These are phyloP conservation scores for Orius insidiosus DNA, from an alignment of 1,140 invertebrate genomes.

Conservation along the genomic window DNA sequence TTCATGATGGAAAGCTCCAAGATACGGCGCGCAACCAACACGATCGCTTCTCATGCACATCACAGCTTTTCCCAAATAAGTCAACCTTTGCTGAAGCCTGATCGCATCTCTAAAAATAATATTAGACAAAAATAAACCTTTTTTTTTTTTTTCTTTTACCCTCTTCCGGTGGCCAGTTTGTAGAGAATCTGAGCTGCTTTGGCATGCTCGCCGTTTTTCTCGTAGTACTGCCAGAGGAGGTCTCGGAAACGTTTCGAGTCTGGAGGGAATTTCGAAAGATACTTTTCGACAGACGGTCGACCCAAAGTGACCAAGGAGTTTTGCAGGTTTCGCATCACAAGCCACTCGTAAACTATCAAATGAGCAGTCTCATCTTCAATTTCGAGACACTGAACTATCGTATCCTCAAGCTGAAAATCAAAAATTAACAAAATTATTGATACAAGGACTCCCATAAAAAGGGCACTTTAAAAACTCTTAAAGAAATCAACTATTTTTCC, in stretches of 20 bases:
- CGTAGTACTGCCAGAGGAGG: constrained; percentile 91
- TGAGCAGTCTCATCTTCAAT: constrained; percentile 69
- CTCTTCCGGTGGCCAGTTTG: constrained; percentile 64
- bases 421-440: background rate
- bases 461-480: background rate
- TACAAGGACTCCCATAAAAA: background rate
- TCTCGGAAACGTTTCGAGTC: constrained; percentile 30
- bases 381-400: constrained; percentile 17
- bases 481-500: too few species aligned
- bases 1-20: constrained; percentile 75
- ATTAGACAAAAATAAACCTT: too few species aligned
- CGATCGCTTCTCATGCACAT: constrained; percentile 84
- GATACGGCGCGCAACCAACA: constrained; percentile 50
- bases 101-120: constrained; percentile 35
- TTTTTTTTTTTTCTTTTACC: too few species aligned
- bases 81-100: constrained; percentile 53
- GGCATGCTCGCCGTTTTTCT: constrained; percentile 76
- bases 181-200: constrained; percentile 85
- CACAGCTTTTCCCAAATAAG: constrained; percentile 84
- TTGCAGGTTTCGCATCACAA: constrained; percentile 58
- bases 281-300: constrained; percentile 46
- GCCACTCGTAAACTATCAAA: constrained; percentile 83
- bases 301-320: constrained; percentile 60
- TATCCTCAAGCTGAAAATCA: constrained; percentile 12
- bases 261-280: constrained; percentile 18